Evolutionary conservation across 2,113 vertebrate genomes (phyloP).

Genomic region (Myrmecophaga tridactyla): DNA sequence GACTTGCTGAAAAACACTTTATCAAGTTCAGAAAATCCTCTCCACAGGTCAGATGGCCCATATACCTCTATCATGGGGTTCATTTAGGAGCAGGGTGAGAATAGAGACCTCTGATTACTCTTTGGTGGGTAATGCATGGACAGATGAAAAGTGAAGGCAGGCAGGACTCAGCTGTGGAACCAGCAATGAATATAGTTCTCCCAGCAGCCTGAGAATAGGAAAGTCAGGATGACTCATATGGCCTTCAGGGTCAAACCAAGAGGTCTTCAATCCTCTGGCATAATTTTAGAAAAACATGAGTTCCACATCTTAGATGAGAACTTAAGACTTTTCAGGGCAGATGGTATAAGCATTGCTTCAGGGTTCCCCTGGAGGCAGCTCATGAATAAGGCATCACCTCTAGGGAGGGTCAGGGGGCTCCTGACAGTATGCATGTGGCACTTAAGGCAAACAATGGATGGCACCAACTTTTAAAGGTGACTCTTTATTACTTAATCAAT

Average conservation of each 20-base stretch:
- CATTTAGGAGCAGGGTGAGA: neutral
- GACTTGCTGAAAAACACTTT: constrained; percentile 53
- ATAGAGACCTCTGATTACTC: neutral
- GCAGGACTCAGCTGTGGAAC: neutral
- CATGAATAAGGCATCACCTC: constrained; percentile 10
- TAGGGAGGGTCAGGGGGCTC: constrained; percentile 20
- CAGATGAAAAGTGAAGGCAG: neutral
- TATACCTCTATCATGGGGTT: neutral
- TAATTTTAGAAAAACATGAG: neutral
- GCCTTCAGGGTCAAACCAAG: neutral
- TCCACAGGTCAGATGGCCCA: neutral
- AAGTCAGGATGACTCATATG: neutral
- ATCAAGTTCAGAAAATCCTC: constrained; percentile 64
- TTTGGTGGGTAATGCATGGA: neutral
- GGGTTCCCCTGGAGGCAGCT: constrained; percentile 17
- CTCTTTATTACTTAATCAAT: constrained; percentile 80
- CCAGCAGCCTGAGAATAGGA: neutral
- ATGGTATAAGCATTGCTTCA: neutral
- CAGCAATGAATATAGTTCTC: neutral
- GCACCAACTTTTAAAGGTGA: constrained; percentile 80
- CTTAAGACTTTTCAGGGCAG: constrained; percentile 22
- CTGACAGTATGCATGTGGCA: constrained; percentile 69
- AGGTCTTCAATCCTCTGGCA: neutral
- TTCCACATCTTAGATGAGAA: neutral
- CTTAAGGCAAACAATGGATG: constrained; percentile 71